phyloP scores from a whole-genome alignment of 2,888 invertebrate species.

The Glaucopsyche alexis region DNA sequence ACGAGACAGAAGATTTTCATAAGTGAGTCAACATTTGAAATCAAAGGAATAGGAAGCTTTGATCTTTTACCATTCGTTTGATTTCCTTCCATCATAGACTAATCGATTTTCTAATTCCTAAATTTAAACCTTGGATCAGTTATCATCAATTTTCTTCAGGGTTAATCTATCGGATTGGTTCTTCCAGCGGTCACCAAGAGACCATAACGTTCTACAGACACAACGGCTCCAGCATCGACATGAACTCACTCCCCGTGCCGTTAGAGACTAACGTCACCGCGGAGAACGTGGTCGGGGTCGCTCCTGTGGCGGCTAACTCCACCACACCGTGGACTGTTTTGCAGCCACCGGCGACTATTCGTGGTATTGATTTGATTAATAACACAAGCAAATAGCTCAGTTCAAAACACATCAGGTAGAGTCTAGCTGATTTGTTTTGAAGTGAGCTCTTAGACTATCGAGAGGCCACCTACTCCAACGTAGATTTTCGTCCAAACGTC shows the following conservation, averaged over 20 bases:
- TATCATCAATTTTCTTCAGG: no score
- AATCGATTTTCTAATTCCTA: no score
- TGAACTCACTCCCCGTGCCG: slow-evolving; percentile 55
- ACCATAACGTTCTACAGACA: slow-evolving; percentile 60
- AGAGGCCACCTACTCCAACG: no score
- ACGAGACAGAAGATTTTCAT: slow-evolving; percentile 41
- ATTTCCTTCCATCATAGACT: background rate
- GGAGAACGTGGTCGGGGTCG: slow-evolving; percentile 58
- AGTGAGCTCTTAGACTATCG: no score
- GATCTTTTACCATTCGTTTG: background rate
- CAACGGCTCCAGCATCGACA: slow-evolving; percentile 58
- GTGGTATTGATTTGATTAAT: background rate
- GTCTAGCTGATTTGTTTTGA: no score
- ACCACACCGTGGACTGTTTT: slow-evolving; percentile 45
- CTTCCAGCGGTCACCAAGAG: slow-evolving; percentile 60
- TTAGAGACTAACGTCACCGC: slow-evolving; percentile 66
- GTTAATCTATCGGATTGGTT: background rate
- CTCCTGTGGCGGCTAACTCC: slow-evolving; percentile 44
- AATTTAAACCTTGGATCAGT: no score
- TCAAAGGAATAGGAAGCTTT: background rate
- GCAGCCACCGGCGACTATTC: slow-evolving; percentile 22
- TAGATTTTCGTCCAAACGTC: no score
- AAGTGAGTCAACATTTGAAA: slow-evolving; percentile 37
- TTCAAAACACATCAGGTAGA: no score
- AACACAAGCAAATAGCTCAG: no score